Conservation (phyloP, 2,888 invertebrate genomes). For the Pheosia gnoma region DNA sequence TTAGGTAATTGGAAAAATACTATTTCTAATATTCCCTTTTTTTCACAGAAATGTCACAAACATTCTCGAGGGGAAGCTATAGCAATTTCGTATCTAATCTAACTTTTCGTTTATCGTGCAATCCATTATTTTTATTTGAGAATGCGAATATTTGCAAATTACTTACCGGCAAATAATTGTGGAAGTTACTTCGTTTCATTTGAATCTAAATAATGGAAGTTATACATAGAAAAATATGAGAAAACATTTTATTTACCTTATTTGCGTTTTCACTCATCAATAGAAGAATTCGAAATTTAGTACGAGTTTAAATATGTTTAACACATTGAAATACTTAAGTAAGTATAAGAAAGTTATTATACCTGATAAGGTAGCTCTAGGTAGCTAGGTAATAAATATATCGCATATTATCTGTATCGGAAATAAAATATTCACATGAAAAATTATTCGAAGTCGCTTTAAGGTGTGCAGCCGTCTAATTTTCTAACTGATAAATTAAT, state of each 20-base stretch:
- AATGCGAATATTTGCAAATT: slow-evolving; percentile 54
- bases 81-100: slow-evolving; percentile 57
- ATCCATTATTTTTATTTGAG: slow-evolving; percentile 53
- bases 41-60: slow-evolving; percentile 35
- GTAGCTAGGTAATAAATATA: too few species aligned
- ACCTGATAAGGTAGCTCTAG: too few species aligned
- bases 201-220: slow-evolving; percentile 37
- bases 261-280: neutral
- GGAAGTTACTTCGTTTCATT: slow-evolving; percentile 39
- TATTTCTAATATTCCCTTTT: neutral
- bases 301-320: too few species aligned
- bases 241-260: neutral
- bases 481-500: too few species aligned
- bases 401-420: too few species aligned
- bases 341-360: too few species aligned
- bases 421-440: too few species aligned
- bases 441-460: too few species aligned
- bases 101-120: slow-evolving; percentile 61
- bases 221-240: slow-evolving; percentile 3
- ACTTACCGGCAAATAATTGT: slow-evolving; percentile 46
- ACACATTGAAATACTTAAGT: too few species aligned
- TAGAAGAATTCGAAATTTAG: neutral
- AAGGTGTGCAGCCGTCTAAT: too few species aligned
- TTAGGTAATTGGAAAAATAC: neutral
- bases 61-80: slow-evolving; percentile 45